Conservation (phyloP, 2,888 invertebrate species). For the Sinohyriopsis cumingii region DNA sequence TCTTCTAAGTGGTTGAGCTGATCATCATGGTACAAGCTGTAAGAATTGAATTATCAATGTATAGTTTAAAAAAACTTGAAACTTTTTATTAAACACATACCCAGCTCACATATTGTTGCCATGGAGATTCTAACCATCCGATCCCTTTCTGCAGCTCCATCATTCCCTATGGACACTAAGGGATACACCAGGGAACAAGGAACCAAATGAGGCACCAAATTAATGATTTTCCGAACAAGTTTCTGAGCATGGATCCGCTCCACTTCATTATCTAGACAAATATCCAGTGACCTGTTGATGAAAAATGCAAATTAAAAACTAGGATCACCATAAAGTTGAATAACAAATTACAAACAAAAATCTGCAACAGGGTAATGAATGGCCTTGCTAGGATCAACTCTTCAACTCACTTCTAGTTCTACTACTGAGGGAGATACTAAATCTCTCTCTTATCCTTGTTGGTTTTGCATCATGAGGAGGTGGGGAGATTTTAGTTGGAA, state of each 20-base stretch:
- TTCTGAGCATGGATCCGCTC: conserved; percentile 93
- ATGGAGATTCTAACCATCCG: conserved; percentile 87
- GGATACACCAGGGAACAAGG: conserved; percentile 85
- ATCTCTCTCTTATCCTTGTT: too few relatives aligned
- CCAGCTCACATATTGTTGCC: conserved; percentile 91
- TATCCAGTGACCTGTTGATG: conserved; percentile 84
- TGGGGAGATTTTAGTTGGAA: too few relatives aligned
- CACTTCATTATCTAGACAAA: conserved; percentile 84
- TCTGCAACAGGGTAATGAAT: too few relatives aligned
- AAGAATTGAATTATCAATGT: too few relatives aligned
- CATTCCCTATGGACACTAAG: conserved; percentile 86
- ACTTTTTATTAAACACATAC: conserved; percentile 72
- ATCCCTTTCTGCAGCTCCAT: conserved; percentile 86
- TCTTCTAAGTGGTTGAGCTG: too few relatives aligned
- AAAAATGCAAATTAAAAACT: conserved; percentile 3
- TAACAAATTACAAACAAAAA: too few relatives aligned
- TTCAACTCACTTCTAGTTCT: too few relatives aligned
- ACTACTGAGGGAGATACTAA: too few relatives aligned
- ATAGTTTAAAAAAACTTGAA: too few relatives aligned
- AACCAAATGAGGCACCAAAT: conserved; percentile 79
- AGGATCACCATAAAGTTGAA: neutral
- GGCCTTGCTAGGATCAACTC: neutral
- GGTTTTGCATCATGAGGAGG: too few relatives aligned
- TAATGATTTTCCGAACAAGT: conserved; percentile 82
- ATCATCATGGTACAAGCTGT: too few relatives aligned